phyloP scores from a whole-genome alignment of 2,113 vertebrate genomes.

The Clarias magur region DNA sequence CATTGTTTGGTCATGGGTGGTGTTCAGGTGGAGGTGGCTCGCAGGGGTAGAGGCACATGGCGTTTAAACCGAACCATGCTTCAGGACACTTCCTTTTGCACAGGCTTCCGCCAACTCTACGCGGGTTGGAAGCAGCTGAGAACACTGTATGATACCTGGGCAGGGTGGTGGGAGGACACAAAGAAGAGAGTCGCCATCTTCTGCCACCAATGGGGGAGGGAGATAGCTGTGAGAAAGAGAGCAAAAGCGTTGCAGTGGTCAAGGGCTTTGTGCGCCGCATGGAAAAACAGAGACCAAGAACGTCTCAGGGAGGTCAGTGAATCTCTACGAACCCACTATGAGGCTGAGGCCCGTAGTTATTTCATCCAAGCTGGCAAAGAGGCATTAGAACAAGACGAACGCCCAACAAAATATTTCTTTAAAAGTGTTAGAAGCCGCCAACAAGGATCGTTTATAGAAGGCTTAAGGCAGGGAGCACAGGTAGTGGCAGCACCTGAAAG shows the following conservation, averaged over 20 bases:
- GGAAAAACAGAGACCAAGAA: neutral
- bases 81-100: neutral
- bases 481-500: neutral
- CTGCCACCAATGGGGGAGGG: neutral
- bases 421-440: too few species aligned
- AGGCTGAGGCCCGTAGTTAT: too few species aligned
- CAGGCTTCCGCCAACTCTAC: neutral
- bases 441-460: neutral
- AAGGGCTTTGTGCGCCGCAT: neutral
- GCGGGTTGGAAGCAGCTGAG: rapidly evolving
- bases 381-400: neutral
- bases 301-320: neutral
- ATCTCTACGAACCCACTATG: neutral
- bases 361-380: neutral
- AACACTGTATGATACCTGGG: neutral
- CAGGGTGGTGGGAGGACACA: neutral
- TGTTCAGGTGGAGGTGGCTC: neutral
- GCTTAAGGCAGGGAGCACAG: neutral
- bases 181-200: neutral
- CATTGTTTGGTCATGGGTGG: neutral
- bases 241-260: neutral
- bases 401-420: neutral
- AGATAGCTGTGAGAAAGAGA: neutral
- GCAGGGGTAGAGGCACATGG: neutral
- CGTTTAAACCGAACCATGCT: neutral